Percentiles rank a stretch among this genome's conserved stretches.
Conservation (phyloP, 2,888 invertebrate species). For the Ectropis crepuscularia region DNA sequence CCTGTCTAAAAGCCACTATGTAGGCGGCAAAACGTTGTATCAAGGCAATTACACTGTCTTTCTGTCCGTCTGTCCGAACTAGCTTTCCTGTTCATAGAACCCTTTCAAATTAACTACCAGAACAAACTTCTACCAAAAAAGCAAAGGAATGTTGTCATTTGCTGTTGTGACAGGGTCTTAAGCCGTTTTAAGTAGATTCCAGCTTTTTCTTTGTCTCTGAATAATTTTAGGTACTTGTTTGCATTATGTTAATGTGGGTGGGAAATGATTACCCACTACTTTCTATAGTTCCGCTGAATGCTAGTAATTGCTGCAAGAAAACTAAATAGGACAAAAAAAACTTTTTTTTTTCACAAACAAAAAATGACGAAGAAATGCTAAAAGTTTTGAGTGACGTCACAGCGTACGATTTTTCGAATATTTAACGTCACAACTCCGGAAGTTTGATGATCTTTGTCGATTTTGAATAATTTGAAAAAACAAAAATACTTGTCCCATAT, state of each 20-base stretch:
- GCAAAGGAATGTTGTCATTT: background rate
- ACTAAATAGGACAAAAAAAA: background rate
- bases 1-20: constrained; percentile 50
- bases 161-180: background rate
- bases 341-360: too few species aligned
- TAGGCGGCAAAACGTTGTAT: constrained; percentile 69
- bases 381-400: too few species aligned
- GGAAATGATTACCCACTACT: constrained; percentile 12
- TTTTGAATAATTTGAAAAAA: too few species aligned
- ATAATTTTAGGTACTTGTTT: constrained; percentile 36
- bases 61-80: constrained; percentile 58
- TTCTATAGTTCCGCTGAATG: constrained; percentile 14
- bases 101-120: constrained; percentile 29
- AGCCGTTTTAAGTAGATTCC: constrained; percentile 3
- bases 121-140: constrained; percentile 12
- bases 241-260: constrained; percentile 30
- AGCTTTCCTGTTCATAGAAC: constrained; percentile 41
- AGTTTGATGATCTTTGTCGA: too few species aligned
- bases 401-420: too few species aligned
- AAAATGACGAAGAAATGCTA: too few species aligned
- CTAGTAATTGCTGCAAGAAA: background rate
- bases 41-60: constrained; percentile 76
- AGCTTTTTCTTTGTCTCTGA: constrained; percentile 19
- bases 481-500: too few species aligned
- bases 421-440: too few species aligned